phyloP scores from a whole-genome alignment of 2,113 vertebrate species.

The Saguinus midas region DNA sequence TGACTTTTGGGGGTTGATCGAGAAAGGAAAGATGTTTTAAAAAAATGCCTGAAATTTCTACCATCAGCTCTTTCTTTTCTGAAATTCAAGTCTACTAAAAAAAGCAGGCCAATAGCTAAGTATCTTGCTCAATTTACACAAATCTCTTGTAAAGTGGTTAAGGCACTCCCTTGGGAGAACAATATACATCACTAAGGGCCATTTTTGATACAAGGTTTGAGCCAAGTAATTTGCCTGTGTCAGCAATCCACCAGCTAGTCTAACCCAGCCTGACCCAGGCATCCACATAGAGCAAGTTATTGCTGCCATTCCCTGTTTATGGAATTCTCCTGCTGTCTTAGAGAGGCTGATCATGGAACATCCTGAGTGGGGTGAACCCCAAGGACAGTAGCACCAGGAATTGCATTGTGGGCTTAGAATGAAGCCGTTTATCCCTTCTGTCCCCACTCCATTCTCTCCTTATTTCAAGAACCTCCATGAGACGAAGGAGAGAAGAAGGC shows the following conservation, averaged over 20 bases:
- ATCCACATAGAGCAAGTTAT: no score
- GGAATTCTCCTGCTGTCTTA: not conserved
- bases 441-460: not conserved
- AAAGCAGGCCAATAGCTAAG: not conserved
- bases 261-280: not conserved
- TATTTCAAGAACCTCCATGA: not conserved
- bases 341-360: not conserved
- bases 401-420: not conserved
- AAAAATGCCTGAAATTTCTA: not conserved
- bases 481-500: not conserved
- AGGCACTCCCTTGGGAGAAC: not conserved
- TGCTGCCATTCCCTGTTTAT: not conserved
- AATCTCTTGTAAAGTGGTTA: not conserved
- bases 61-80: not conserved
- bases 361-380: not conserved
- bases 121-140: not conserved
- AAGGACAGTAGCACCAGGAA: not conserved
- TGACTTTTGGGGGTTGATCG: not conserved
- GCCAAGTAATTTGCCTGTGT: not conserved
- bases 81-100: not conserved
- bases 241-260: not conserved
- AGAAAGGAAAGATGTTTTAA: not conserved
- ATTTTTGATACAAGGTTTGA: not conserved
- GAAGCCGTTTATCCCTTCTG: not conserved
- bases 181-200: not conserved